Conservation (phyloP, 2,888 invertebrate species). For the Xanthorhoe spadicearia region DNA sequence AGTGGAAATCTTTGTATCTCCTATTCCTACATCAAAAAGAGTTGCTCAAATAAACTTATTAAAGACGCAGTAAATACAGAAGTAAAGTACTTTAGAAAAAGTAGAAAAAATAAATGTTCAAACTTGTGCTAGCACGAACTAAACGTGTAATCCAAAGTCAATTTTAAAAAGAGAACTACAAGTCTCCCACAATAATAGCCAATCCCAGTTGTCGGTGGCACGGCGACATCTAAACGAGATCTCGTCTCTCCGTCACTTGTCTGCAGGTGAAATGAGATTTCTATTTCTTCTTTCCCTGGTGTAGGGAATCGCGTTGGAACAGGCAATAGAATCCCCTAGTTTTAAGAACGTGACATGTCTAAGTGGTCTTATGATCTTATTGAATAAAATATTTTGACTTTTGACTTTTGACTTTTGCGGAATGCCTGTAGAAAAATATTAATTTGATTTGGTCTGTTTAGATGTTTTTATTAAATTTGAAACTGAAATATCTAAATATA, state of each 20-base stretch:
- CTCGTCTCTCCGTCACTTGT: slow-evolving; percentile 42
- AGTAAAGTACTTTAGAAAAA: too few species aligned
- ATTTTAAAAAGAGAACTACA: slow-evolving; percentile 29
- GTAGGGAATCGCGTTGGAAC: too few species aligned
- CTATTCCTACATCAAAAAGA: too few species aligned
- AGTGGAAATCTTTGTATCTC: too few species aligned
- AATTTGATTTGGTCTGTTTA: background rate
- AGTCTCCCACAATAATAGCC: slow-evolving; percentile 38
- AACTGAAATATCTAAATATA: too few species aligned
- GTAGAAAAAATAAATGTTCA: background rate
- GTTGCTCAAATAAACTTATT: too few species aligned
- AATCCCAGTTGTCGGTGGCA: slow-evolving; percentile 41
- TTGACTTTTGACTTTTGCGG: too few species aligned
- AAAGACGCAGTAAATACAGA: background rate
- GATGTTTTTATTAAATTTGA: background rate
- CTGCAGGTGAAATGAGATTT: slow-evolving; percentile 43
- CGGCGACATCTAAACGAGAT: slow-evolving; percentile 63
- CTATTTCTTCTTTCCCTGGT: too few species aligned
- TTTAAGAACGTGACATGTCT: too few species aligned
- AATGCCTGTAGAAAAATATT: slow-evolving; percentile 25
- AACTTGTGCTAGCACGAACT: background rate
- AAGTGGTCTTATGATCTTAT: too few species aligned
- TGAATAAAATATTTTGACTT: too few species aligned
- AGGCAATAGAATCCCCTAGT: too few species aligned
- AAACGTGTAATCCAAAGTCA: slow-evolving; percentile 1